A percentile compares a stretch with the other conserved stretches of the same genome.
These are phyloP conservation scores for Drosophila nigritarsus DNA, from an alignment of 2,888 invertebrate species.

Conservation along the genomic window DNA sequence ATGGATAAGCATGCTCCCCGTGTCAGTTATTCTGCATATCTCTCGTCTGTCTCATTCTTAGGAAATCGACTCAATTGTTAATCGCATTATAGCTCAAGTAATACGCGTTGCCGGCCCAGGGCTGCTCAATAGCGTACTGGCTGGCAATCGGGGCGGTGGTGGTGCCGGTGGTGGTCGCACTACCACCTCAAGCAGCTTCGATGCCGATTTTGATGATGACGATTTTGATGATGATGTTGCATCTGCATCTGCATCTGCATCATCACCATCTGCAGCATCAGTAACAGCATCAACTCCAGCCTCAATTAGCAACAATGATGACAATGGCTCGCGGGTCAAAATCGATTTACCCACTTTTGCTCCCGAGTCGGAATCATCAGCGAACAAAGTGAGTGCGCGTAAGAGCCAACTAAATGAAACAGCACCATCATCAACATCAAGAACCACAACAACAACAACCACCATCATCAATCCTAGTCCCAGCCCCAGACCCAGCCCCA, in stretches of 20 bases:
- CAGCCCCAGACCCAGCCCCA: slow-evolving; percentile 40
- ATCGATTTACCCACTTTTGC: slow-evolving; percentile 89
- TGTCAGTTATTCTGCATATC: slow-evolving; percentile 47
- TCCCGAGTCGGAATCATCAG: slow-evolving; percentile 85
- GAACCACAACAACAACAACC: slow-evolving; percentile 39
- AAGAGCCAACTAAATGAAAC: slow-evolving; percentile 49
- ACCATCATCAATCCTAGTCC: slow-evolving; percentile 40
- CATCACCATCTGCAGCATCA: slow-evolving; percentile 5
- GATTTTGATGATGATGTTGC: slow-evolving; percentile 46
- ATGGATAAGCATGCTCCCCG: slow-evolving; percentile 6
- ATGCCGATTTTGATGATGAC: slow-evolving; percentile 85
- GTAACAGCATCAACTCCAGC: slow-evolving; percentile 12
- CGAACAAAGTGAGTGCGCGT: slow-evolving; percentile 77
- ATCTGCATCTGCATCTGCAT: slow-evolving; percentile 7
- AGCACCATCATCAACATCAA: slow-evolving; percentile 46
- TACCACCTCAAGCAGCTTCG: slow-evolving; percentile 85
- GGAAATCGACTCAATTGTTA: slow-evolving; percentile 85
- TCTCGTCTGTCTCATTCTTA: slow-evolving; percentile 61
- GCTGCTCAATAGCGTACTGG: slow-evolving; percentile 85
- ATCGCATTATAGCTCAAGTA: slow-evolving; percentile 86
- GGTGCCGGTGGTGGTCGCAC: slow-evolving; percentile 47
- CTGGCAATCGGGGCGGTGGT: slow-evolving; percentile 71
- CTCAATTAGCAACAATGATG: slow-evolving; percentile 19
- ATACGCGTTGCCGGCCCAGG: slow-evolving; percentile 92
- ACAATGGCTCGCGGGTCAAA: slow-evolving; percentile 86